These are phyloP conservation scores for Halocynthia roretzi DNA, from an alignment of 23 tunicate genomes.

Conservation along the genomic window DNA sequence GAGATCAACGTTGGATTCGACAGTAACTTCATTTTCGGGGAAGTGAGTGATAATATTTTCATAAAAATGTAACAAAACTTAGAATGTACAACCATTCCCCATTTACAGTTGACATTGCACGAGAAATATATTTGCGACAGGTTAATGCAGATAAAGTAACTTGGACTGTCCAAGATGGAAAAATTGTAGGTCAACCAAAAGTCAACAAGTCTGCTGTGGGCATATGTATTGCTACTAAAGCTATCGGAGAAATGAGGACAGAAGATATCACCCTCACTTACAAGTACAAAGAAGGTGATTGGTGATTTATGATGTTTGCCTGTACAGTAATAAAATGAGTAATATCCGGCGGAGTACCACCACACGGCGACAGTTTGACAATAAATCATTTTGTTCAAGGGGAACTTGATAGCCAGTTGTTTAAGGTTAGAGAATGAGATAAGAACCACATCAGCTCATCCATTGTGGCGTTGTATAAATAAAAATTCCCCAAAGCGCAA, in stretches of 20 bases:
- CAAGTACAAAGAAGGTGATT: slow-evolving; percentile 67
- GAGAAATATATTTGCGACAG: slow-evolving; percentile 9
- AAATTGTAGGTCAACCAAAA: slow-evolving; percentile 25
- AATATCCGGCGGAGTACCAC: too few relatives aligned
- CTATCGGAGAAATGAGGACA: slow-evolving; percentile 51
- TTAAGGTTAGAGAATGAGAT: too few relatives aligned
- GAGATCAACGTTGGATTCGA: slow-evolving; percentile 74
- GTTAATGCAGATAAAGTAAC: slow-evolving; percentile 70
- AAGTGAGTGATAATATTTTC: slow-evolving; percentile 29
- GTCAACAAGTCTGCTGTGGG: slow-evolving; percentile 50
- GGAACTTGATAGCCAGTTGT: too few relatives aligned
- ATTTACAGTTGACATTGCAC: background rate
- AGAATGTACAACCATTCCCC: background rate
- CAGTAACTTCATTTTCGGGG: slow-evolving; percentile 73
- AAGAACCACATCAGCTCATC: too few relatives aligned
- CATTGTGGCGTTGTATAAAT: too few relatives aligned
- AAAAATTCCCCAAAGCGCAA: too few relatives aligned
- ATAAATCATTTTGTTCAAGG: too few relatives aligned
- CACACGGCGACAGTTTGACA: too few relatives aligned
- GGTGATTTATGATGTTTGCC: background rate
- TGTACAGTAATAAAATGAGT: too few relatives aligned
- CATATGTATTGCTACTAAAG: slow-evolving; percentile 75
- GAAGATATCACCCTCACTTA: slow-evolving; percentile 63
- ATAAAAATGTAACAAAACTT: background rate
- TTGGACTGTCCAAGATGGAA: slow-evolving; percentile 50